Base-by-base conservation (phyloP, 2,888 invertebrate genomes). In the Sarcophaga variegata region DNA sequence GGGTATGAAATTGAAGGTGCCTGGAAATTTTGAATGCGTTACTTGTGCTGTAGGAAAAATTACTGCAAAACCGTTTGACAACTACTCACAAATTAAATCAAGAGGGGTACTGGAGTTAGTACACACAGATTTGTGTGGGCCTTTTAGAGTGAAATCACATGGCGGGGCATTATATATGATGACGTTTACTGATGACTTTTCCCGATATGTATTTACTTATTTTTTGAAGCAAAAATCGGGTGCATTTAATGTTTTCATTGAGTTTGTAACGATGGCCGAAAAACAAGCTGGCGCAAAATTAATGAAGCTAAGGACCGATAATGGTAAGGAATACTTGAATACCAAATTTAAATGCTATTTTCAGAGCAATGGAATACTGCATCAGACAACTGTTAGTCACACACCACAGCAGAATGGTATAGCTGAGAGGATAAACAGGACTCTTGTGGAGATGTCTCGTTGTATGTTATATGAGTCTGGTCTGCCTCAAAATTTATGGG, bases 391-490 rank as follows among this genome's bases (percentile, higher is more conserved):
- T 14, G 63, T 74, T 27, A 27, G 27, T 6, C 27, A 27, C 27
- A 27, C 27, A 27, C 27, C 27, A 27, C 27, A 27, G 6, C 27
- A 27, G 6, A 27, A 27, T 27, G 27, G 27, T 27, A 27, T 27
- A 27, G 27, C 27, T 27, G 27, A 27, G 27, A 27, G 27, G 27
- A 27, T 27, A 27, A 27, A 27, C 6, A 27, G 27, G 27, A 27
- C 27, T 22, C 17, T 87, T 49, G 80, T 90, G 10, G 90, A 91
- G 54, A 88, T 88, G 80, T 90, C 90, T 8, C 86, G 91, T 27
- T 88, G 89, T 45, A 89, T 92, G 89, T 74, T 92, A n/a, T 59
- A 88, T 4, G 82, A 89, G 22, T 79, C 89, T 20, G 86, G 83
- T 3, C 59, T 91, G 12, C 89, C 66, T 89, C 91, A 87, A 6